These are phyloP conservation scores for Indri indri DNA, from an alignment of 2,113 vertebrate genomes.

Conservation along the genomic window DNA sequence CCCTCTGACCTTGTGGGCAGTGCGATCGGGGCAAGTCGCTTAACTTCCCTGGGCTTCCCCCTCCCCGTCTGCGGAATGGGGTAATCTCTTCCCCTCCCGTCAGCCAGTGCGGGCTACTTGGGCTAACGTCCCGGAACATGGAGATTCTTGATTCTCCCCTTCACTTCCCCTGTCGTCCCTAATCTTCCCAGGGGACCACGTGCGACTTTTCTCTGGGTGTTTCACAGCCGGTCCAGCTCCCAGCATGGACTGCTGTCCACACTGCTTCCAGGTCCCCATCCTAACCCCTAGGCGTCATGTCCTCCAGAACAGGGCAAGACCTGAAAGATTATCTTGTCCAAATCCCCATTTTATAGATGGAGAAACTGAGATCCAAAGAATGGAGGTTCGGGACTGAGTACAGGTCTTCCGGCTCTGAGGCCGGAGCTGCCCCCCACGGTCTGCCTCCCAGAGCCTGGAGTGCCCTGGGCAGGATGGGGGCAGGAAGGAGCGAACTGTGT, in stretches of 20 bases:
- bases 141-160: background rate
- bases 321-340: background rate
- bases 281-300: background rate
- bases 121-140: background rate
- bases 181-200: background rate
- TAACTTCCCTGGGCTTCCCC: background rate
- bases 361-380: background rate
- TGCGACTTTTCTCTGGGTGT: background rate
- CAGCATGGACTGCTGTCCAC: background rate
- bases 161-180: background rate
- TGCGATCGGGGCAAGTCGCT: background rate
- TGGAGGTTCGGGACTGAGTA: background rate
- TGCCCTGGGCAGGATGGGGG: background rate
- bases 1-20: constrained; percentile 48
- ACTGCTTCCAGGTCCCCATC: background rate
- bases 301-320: background rate
- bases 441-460: background rate
- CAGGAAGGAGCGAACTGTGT: background rate
- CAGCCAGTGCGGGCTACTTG: background rate
- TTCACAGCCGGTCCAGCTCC: background rate
- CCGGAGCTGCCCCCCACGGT: background rate
- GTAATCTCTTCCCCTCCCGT: background rate
- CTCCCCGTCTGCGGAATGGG: background rate
- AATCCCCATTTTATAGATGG: background rate
- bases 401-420: background rate